These are phyloP conservation scores for Glandiceps talaboti DNA, from an alignment of 53 echinoderm and acorn worm genomes.

Conservation along the genomic window DNA sequence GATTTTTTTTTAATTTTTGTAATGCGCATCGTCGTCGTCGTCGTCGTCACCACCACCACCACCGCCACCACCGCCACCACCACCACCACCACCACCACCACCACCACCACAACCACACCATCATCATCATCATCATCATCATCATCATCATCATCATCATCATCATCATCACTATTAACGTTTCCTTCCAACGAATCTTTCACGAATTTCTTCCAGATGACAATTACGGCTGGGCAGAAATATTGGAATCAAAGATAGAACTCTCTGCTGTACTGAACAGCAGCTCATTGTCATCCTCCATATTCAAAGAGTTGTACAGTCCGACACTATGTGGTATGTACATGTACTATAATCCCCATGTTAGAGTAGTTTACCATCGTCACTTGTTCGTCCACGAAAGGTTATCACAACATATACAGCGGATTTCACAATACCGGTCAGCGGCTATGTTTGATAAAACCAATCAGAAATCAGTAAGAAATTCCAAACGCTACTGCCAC, in stretches of 20 bases:
- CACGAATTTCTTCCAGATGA: too few species aligned
- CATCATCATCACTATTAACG: not conserved
- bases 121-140: conserved; percentile 16
- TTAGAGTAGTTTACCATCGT: too few species aligned
- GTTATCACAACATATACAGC: too few species aligned
- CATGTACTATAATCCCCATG: too few species aligned
- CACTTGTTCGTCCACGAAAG: too few species aligned
- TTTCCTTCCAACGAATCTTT: not conserved
- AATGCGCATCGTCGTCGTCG: not conserved
- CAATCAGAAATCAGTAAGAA: too few species aligned
- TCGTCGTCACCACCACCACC: not conserved
- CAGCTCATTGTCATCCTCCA: not conserved
- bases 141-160: conserved; percentile 13
- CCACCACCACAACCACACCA: too few species aligned
- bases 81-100: conserved; percentile 2
- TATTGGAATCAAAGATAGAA: not conserved
- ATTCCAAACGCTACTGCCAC: too few species aligned
- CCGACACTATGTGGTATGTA: too few species aligned
- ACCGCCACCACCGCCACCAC: conserved; percentile 4
- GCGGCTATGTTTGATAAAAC: too few species aligned
- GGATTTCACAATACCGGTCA: too few species aligned
- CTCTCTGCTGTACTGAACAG: not conserved
- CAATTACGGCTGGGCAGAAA: not conserved
- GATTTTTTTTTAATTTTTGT: conserved; percentile 4
- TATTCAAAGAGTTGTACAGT: not conserved